phyloP scores from a whole-genome alignment of 53 echinoderm and acorn worm species.

The Astropecten irregularis region DNA sequence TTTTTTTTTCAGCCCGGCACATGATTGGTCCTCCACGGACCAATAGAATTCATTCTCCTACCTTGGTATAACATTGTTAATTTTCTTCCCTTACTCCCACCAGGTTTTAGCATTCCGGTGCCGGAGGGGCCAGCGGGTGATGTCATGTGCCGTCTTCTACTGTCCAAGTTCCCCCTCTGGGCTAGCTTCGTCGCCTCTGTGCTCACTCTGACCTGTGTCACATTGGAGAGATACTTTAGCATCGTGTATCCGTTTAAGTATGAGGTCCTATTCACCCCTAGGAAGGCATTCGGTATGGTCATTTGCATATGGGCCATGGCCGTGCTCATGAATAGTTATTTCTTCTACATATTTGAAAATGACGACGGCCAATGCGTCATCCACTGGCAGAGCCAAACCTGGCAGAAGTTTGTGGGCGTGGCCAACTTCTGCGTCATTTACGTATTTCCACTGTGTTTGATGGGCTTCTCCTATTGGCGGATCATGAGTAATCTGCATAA shows the following conservation, averaged over 20 bases:
- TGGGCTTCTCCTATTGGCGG: constrained; percentile 82
- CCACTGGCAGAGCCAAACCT: constrained; percentile 65
- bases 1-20: no score
- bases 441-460: constrained; percentile 75
- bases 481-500: constrained; percentile 71
- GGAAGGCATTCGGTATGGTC: constrained; percentile 76
- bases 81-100: no score
- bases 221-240: constrained; percentile 88
- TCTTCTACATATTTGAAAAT: constrained; percentile 74
- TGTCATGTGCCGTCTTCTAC: constrained; percentile 80
- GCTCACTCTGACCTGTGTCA: constrained; percentile 85
- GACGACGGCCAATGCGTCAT: constrained; percentile 55
- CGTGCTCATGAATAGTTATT: constrained; percentile 77
- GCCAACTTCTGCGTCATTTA: constrained; percentile 83
- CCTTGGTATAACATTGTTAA: no score
- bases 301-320: constrained; percentile 71
- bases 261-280: constrained; percentile 69
- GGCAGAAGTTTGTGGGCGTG: constrained; percentile 78
- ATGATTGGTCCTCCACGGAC: no score
- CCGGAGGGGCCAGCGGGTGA: constrained; percentile 73
- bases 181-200: constrained; percentile 88
- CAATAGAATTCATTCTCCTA: no score
- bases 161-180: constrained; percentile 98
- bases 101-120: constrained; percentile 80
- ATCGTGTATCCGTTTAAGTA: constrained; percentile 89